Evolutionary conservation across 2,797 vertebrate species (phyloP).

Genomic region (Malacoraja senta): DNA sequence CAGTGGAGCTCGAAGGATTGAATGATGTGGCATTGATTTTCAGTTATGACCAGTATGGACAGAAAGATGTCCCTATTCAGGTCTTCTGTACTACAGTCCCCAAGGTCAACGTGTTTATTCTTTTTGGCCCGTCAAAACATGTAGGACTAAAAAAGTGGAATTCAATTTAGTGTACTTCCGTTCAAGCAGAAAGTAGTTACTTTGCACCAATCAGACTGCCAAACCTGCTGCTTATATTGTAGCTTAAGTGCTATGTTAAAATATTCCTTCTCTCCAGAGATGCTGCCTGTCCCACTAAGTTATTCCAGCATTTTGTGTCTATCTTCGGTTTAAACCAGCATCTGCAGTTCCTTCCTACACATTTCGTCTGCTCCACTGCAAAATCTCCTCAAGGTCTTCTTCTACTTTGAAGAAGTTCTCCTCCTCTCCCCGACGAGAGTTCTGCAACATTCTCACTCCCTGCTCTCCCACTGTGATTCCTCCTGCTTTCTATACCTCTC

Average conservation of each 20-base stretch:
- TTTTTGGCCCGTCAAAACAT: background rate
- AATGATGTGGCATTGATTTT: background rate
- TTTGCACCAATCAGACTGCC: background rate
- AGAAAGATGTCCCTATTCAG: background rate
- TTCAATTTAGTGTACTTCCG: background rate
- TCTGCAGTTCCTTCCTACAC: too few species aligned
- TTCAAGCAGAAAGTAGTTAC: background rate
- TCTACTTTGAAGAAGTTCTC: too few species aligned
- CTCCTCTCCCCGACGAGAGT: too few species aligned
- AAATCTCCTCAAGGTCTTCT: too few species aligned
- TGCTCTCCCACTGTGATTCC: too few species aligned
- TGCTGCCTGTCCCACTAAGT: too few species aligned
- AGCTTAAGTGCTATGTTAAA: background rate
- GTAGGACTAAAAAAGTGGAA: background rate
- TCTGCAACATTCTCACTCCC: too few species aligned
- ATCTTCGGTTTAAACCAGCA: too few species aligned
- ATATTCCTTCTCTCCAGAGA: background rate
- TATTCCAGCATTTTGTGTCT: too few species aligned
- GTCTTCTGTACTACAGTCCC: background rate
- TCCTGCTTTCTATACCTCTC: too few species aligned
- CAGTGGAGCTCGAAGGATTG: background rate
- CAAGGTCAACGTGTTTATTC: background rate
- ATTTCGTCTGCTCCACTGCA: too few species aligned
- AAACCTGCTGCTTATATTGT: background rate
- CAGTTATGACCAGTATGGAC: background rate